Evolutionary conservation across 2,113 vertebrate species (phyloP), one percentile per base, ranked within the genome.

Genomic region (Anhinga rufa): DNA sequence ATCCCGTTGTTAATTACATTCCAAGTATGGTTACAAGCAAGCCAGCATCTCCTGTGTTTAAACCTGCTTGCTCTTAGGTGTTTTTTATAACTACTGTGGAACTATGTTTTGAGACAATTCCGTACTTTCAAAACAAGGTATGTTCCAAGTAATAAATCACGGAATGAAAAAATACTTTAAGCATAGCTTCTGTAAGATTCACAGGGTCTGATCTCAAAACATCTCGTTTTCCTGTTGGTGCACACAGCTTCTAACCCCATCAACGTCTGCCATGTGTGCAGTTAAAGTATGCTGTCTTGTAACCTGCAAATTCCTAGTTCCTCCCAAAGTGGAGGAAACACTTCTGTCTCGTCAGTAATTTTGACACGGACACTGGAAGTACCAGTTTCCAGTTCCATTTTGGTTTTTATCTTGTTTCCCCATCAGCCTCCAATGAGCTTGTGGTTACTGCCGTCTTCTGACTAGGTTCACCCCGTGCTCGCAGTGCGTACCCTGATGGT

Each of bases 91-190:
- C 40, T 22, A 0, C 26, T 20, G 26, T 12, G 40, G 54, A 42
- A 8, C 10, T 60, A 2, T 19, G 15, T 11, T 79, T 9, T 9
- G 25, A n/a, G 57, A 60, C 42, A 61, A n/a, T 49, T 46, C 25
- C 0, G 0, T 16, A 0, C 44, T 72, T 94, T 48, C 40, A 22
- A 17, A 12, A 4, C 16, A 6, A 24, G 48, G 1, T 17, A 3
- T 32, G 14, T 69, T 68, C 65, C 14, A n/a, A 51, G 17, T 34
- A 15, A 26, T 26, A 18, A 46, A 28, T 55, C 4, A 0, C 0
- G 2, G 34, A 61, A 10, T 51, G 54, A n/a, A 62, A 84, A 84
- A 48, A 16, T 46, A 15, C 42, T 61, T 54, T 6, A 7, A 52
- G 42, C 15, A 12, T 22, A 34, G 3, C 34, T 64, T 62, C 22